Evolutionary conservation across 2,888 invertebrate species (phyloP), one percentile per base, ranked within the genome.

Genomic region (Griposia aprilina): DNA sequence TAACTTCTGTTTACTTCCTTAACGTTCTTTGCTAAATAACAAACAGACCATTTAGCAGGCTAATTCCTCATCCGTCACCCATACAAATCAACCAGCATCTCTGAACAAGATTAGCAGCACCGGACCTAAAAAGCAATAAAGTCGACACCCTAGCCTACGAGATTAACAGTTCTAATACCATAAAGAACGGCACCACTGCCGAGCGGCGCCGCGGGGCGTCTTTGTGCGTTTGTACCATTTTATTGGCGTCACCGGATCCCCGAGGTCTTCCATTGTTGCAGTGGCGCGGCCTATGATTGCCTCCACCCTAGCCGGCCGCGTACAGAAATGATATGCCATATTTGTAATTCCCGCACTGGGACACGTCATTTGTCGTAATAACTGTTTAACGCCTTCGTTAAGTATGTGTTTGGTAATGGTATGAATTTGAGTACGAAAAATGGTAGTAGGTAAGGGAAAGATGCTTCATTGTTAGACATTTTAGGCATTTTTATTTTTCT

Each of bases 241-340:
- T 95, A 96, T 96, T 96, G 95, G 94, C 90, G 91, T 92, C 92
- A 90, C 92, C 88, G 92, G 84, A 91, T 90, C 94, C 93, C 93
- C 87, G 92, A 92, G 93, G 93, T 90, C 92, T 84, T 78, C 85
- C 82, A 90, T 90, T 93, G 90, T 91, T 85, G 87, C 88, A 90
- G 90, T 88, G 90, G 84, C 87, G 83, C 76, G 79, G 76, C 83
- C 88, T 90, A 90, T 91, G 87, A 90, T 89, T 88, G 90, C 84
- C 89, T 65, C 90, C 89, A 89, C 92, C 92, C 93, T 81, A 67
- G 73, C 66, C 23, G 70, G 78, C 74, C 71, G 80, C 63, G 80
- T 82, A 74, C 26, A 74, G 84, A 88, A 90, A 91, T 93, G 93
- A 94, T 93, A 93, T 88, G 92, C 90, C 90, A 90, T 93, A 92